Conservation (phyloP, 2,797 vertebrate genomes). For the Micromesistius poutassou region DNA sequence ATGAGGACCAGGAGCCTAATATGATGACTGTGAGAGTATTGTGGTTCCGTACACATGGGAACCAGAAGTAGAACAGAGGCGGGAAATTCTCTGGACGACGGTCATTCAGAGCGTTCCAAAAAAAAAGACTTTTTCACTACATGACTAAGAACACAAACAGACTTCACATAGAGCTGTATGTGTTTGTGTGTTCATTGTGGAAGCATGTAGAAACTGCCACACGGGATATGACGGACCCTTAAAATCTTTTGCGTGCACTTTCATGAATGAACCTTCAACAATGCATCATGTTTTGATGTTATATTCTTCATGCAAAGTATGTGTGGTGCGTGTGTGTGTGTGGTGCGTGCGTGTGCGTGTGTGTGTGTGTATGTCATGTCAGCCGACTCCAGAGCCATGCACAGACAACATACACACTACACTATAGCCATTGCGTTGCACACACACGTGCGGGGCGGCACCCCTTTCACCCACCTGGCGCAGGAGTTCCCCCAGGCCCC, state of each 20-base stretch:
- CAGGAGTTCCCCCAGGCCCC: constrained; percentile 92
- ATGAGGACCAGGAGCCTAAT: constrained; percentile 29
- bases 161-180: background rate
- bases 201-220: background rate
- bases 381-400: too few species aligned
- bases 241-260: background rate
- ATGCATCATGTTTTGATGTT: background rate
- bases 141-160: background rate
- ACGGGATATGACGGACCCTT: background rate
- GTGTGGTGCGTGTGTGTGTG: background rate
- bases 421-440: background rate
- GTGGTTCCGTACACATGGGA: background rate
- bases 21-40: background rate
- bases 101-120: background rate
- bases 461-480: constrained; percentile 75
- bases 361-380: too few species aligned
- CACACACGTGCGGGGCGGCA: background rate
- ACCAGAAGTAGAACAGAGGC: background rate
- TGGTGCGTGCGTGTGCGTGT: too few species aligned
- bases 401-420: too few species aligned
- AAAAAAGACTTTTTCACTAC: background rate
- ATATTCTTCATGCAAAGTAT: background rate
- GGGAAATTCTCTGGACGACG: background rate
- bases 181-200: background rate
- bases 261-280: background rate